Conservation (phyloP, 92 coral and sea anemone species). For the Nematostella vectensis region DNA sequence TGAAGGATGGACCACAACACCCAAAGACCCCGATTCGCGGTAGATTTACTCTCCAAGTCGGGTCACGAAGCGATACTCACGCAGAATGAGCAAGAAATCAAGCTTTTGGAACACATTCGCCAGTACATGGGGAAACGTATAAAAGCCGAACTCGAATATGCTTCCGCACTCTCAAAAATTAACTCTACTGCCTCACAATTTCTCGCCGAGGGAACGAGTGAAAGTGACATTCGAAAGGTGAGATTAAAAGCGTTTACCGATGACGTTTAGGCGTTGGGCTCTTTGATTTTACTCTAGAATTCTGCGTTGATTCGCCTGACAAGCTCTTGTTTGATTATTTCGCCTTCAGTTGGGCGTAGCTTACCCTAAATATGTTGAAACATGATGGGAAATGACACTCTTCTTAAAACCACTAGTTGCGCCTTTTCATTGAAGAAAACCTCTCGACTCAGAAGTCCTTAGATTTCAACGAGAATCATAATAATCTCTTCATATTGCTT, state of each 20-base stretch:
- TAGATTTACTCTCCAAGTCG: conserved; percentile 52
- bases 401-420: too few species aligned
- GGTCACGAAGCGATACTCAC: conserved; percentile 80
- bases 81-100: conserved; percentile 71
- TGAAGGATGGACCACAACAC: conserved; percentile 2
- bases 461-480: too few species aligned
- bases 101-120: conserved; percentile 70
- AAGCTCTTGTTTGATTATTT: too few species aligned
- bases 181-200: conserved; percentile 47
- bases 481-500: too few species aligned
- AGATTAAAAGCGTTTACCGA: neutral
- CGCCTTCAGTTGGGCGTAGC: too few species aligned
- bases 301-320: too few species aligned
- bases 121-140: conserved; percentile 59
- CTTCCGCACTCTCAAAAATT: conserved; percentile 65
- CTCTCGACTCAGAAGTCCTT: too few species aligned
- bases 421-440: too few species aligned
- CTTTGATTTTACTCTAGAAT: too few species aligned
- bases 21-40: conserved; percentile 43
- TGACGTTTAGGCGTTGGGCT: too few species aligned
- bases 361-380: too few species aligned
- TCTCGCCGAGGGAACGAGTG: conserved; percentile 45
- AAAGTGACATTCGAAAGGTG: conserved; percentile 84
- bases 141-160: conserved; percentile 67
- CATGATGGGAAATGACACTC: too few species aligned